Evolutionary conservation across 2,797 vertebrate genomes (phyloP), one percentile per base, ranked within the genome.

Genomic region (Tenualosa thibaudeaui): DNA sequence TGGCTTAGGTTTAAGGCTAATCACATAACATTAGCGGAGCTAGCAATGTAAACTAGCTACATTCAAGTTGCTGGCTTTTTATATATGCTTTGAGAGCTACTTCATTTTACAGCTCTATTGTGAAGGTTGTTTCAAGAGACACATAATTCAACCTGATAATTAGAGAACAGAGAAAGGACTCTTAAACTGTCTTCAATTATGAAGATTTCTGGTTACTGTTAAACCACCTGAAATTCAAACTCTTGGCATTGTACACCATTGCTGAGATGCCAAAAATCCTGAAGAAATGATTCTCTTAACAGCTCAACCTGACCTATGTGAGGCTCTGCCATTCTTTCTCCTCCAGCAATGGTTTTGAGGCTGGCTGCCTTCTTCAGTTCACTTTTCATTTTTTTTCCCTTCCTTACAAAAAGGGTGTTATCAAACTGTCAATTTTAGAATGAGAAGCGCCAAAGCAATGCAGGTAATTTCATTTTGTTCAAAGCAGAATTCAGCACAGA

Each of bases 401-500:
- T 78, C 17, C 40, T 46, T 22, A 43, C 71, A 78, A 46, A 78
- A 46, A 78, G 71, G 6, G 71, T 78, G 71, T 46, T 78, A 78
- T 78, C 37, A 78, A 78, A 78, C 71, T 78, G 71, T 78, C 71
- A 78, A 22, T 78, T 78, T 46, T 40, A 78, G 71, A 78, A 78
- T 78, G 71, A 78, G 71, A 81, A 50, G 43, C 86, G 81, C 81
- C 75, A 83, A 75, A 68, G 83, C n/a, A 81, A 24, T 84, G 87
- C 82, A 82, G 88, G 85, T 87, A 82, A 88, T 89, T 88, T 0
- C 24, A 58, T 89, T 90, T 86, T 50, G 81, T 85, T 88, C 84
- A 82, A 86, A 88, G 81, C 71, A 4, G 37, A 40, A 51, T 65
- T 71, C 26, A 5, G 82, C 84, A 83, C 19, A 86, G 37, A 87